A percentile compares a stretch with the other conserved stretches of the same genome.
Conservation (phyloP, 2,113 vertebrate species). For the Scytalopus superciliaris region DNA sequence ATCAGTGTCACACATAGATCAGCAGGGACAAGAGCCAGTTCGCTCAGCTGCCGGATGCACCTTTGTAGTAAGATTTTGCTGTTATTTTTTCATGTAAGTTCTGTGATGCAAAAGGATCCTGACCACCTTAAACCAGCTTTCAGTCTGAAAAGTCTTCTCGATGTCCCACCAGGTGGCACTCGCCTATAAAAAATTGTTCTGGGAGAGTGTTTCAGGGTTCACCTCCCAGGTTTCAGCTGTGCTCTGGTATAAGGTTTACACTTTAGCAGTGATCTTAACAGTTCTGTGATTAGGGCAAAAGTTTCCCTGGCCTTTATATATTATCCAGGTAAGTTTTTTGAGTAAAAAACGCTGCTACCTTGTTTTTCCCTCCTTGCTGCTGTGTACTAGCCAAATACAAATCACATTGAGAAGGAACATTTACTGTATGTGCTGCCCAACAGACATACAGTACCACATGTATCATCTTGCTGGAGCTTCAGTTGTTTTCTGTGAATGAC, state of each 20-base stretch:
- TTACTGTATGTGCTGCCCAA: not conserved
- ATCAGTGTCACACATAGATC: rapidly evolving
- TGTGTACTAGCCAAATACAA: rapidly evolving
- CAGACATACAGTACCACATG: rapidly evolving
- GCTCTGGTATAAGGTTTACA: not conserved
- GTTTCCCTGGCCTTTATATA: not conserved
- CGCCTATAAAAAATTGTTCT: not conserved
- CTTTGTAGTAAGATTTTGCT: not conserved
- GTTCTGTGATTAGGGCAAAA: not conserved
- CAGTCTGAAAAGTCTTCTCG: not conserved
- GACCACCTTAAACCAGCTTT: conserved; percentile 51
- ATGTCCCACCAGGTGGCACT: conserved; percentile 66
- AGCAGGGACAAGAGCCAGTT: not conserved
- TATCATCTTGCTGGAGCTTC: not conserved
- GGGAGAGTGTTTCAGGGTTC: not conserved
- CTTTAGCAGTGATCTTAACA: not conserved
- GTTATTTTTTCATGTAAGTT: not conserved
- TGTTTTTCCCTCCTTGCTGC: not conserved
- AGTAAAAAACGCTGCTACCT: not conserved
- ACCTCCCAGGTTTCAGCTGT: not conserved
- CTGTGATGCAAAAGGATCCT: not conserved
- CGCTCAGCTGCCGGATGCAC: too few species aligned
- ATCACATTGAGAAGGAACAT: rapidly evolving
- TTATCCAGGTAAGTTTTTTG: not conserved
- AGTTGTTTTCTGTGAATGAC: not conserved